These are phyloP conservation scores for Siphamia tubifer DNA, from an alignment of 2,113 vertebrate species.

Conservation along the genomic window DNA sequence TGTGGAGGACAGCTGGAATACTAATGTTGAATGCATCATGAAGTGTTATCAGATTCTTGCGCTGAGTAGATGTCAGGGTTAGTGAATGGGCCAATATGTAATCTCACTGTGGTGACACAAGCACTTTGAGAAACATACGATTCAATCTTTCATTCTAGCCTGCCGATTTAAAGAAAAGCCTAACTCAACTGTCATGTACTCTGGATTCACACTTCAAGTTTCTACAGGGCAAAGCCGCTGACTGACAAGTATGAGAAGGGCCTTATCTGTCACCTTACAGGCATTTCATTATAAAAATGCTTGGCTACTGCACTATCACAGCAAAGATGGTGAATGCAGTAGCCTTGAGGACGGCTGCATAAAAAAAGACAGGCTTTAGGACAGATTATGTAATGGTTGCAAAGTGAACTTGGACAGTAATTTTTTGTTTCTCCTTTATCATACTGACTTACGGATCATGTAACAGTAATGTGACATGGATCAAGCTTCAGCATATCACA, in stretches of 20 bases:
- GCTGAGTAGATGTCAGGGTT: conserved; percentile 26
- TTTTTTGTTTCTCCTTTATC: conserved; percentile 40
- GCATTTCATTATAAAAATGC: conserved; percentile 58
- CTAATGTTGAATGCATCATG: conserved; percentile 7
- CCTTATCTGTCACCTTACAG: conserved; percentile 65
- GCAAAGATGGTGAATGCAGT: conserved; percentile 29
- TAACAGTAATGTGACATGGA: conserved; percentile 24
- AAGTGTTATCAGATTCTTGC: conserved; percentile 8
- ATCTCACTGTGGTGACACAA: conserved; percentile 37
- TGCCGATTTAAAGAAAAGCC: conserved; percentile 32
- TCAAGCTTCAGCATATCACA: background rate
- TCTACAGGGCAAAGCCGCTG: conserved; percentile 33
- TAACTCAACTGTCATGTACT: conserved; percentile 55
- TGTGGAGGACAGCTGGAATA: background rate
- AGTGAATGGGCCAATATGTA: conserved; percentile 27
- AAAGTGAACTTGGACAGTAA: conserved; percentile 31
- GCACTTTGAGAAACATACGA: conserved; percentile 35
- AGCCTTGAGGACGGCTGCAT: conserved; percentile 2
- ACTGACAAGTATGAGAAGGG: conserved; percentile 55
- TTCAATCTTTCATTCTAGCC: conserved; percentile 42
- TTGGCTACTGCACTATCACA: conserved; percentile 32
- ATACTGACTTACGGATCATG: conserved; percentile 7
- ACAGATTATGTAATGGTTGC: conserved; percentile 36
- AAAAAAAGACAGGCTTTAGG: conserved; percentile 14
- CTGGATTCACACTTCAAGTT: conserved; percentile 41